phyloP scores from a whole-genome alignment of 2,113 vertebrate species.

The Carassius auratus region DNA sequence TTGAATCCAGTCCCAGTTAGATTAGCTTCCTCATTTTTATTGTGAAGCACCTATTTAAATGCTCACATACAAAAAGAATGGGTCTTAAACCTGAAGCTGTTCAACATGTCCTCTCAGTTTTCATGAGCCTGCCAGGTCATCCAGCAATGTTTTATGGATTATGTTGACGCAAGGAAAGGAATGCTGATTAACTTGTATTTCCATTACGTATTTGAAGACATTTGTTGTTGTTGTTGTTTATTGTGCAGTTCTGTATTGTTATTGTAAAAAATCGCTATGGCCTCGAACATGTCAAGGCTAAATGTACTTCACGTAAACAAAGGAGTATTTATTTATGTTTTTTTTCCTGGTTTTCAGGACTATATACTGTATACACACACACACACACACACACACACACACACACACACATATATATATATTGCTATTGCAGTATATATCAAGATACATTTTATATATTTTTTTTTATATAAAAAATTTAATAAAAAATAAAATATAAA shows the following conservation, averaged over 20 bases:
- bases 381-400: too few relatives aligned
- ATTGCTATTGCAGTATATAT: too few relatives aligned
- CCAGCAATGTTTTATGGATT: background rate
- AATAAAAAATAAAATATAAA: too few relatives aligned
- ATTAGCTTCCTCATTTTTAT: background rate
- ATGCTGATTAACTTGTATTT: slow-evolving; percentile 41
- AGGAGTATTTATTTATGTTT: too few relatives aligned
- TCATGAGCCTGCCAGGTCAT: background rate
- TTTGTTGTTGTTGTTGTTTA: background rate
- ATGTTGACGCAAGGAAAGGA: slow-evolving; percentile 9
- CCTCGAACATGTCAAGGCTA: background rate
- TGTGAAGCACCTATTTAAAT: background rate
- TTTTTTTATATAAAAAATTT: too few relatives aligned
- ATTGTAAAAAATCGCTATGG: background rate
- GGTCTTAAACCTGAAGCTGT: slow-evolving; percentile 12
- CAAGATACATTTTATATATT: too few relatives aligned
- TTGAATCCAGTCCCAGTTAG: background rate
- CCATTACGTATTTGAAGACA: slow-evolving; percentile 3
- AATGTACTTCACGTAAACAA: slow-evolving; percentile 44
- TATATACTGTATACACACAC: too few relatives aligned
- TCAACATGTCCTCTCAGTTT: background rate
- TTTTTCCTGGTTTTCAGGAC: too few relatives aligned
- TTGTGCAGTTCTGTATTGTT: background rate
- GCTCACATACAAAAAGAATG: background rate
- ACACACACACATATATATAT: too few relatives aligned